Percentiles rank a stretch among this genome's conserved stretches.
Evolutionary conservation across 2,113 vertebrate species (phyloP).

Genomic region (Pardalotus punctatus): DNA sequence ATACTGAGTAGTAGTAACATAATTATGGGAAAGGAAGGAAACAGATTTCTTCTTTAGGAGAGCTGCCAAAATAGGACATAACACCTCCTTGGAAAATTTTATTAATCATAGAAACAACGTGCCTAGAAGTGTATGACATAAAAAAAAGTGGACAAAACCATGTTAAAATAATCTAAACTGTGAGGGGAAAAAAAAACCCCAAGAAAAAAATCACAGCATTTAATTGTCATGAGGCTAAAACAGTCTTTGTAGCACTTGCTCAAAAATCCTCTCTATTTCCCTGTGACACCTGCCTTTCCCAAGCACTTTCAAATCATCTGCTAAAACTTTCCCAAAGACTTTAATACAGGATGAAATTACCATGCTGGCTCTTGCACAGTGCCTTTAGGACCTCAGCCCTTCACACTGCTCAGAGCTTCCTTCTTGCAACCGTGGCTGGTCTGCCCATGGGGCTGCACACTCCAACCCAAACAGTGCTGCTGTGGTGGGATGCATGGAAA

Average conservation of each 20-base stretch:
- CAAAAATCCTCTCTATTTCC: background rate
- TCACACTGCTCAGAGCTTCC: background rate
- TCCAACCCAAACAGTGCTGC: background rate
- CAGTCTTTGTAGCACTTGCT: background rate
- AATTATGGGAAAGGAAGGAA: background rate
- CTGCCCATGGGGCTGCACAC: background rate
- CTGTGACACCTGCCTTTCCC: background rate
- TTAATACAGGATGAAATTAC: background rate
- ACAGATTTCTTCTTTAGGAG: background rate
- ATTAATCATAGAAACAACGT: background rate
- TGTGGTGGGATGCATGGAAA: background rate
- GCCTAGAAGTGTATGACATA: background rate
- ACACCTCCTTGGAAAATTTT: background rate
- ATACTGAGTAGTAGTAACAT: background rate
- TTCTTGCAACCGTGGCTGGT: background rate
- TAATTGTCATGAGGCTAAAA: background rate
- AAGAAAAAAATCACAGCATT: background rate
- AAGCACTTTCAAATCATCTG: background rate
- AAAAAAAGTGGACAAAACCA: background rate
- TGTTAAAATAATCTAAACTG: background rate
- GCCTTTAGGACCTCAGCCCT: background rate
- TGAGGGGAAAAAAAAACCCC: fast-evolving
- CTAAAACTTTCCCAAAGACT: background rate
- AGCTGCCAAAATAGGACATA: background rate
- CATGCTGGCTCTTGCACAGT: background rate